Base-by-base conservation (phyloP, 2,888 invertebrate genomes). In the Lasioglossum pauxillum region DNA sequence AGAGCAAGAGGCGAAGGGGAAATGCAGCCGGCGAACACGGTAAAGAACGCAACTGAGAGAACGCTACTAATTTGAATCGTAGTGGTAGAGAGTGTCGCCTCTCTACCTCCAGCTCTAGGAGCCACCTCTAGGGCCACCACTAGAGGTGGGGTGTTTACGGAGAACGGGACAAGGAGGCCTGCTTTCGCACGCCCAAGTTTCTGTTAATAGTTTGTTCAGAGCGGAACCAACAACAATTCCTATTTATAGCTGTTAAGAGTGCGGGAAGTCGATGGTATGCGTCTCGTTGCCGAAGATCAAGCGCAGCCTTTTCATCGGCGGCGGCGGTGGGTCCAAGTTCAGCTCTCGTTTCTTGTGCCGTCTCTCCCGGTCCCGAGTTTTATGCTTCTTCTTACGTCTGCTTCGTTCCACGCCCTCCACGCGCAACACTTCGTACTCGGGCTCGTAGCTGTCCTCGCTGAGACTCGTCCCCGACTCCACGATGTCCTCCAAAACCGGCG, bases 221-320 rank as follows among this genome's bases (percentile, higher is more conserved):
- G 14, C 64, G 69, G n/a, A 60, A 79, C 67, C 76, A 57, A 67
- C 31, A 64, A 78, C 38, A 71, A 78, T 79, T 44, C 44, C 35
- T 82, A 87, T 87, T 92, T 91, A 89, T 90, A 90, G 90, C 91
- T 91, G 94, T 95, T 95, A 95, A 95, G 97, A 97, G 96, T 97
- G 96, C 95, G 98, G 98, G 96, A 98, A 97, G 96, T 98, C 97
- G 94, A 98, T 98, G 94, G 98, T 98, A 94, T 97, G 97, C 94
- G 98, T 97, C 95, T 98, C 98, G 95, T 98, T 98, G 91, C 98
- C 98, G 93, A 98, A 97, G 93, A 98, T 98, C 93, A 98, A 96
- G 94, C 98, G 97, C 95, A 98, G 96, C 93, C 98, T 97, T 95
- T 98, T 98, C 96, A 97, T 97, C 77, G 97, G 97, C 88, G 97